phyloP scores from a whole-genome alignment of 2,888 invertebrate genomes.

The Camptogramma bilineatum region DNA sequence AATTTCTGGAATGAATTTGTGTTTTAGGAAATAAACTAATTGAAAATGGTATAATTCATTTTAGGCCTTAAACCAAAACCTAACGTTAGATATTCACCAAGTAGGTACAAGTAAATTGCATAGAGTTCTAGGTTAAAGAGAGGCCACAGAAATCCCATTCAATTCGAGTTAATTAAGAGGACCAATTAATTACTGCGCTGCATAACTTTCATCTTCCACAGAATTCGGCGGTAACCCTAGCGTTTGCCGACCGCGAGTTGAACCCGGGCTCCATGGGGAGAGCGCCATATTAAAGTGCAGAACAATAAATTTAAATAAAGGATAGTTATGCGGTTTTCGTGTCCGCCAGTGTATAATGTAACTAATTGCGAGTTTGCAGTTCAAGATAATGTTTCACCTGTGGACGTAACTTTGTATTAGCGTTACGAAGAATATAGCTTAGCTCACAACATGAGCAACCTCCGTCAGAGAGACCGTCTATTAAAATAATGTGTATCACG shows the following conservation, averaged over 20 bases:
- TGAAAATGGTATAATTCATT: not conserved
- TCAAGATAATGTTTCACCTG: constrained; percentile 28
- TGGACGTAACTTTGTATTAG: constrained; percentile 34
- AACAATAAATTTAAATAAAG: constrained; percentile 82
- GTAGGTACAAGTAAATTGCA: not conserved
- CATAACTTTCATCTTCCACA: constrained; percentile 5
- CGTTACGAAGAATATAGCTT: constrained; percentile 10
- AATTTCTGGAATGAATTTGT: too few species aligned
- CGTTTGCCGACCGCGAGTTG: constrained; percentile 57
- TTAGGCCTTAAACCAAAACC: not conserved
- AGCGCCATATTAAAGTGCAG: constrained; percentile 71
- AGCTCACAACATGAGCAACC: not conserved
- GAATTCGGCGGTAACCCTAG: constrained; percentile 44
- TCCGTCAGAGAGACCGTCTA: too few species aligned
- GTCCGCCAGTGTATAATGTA: constrained; percentile 70
- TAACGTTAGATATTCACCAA: not conserved
- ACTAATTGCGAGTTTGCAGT: constrained; percentile 50
- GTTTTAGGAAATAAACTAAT: not conserved
- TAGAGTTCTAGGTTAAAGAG: not conserved
- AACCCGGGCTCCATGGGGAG: constrained; percentile 61
- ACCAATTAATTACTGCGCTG: constrained; percentile 6
- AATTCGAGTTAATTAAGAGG: constrained; percentile 3
- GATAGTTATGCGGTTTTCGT: constrained; percentile 79
- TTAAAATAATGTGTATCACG: too few species aligned
- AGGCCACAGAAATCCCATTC: constrained; percentile 3